Conservation (phyloP, 2,888 invertebrate genomes). For the Atrina japonica region DNA sequence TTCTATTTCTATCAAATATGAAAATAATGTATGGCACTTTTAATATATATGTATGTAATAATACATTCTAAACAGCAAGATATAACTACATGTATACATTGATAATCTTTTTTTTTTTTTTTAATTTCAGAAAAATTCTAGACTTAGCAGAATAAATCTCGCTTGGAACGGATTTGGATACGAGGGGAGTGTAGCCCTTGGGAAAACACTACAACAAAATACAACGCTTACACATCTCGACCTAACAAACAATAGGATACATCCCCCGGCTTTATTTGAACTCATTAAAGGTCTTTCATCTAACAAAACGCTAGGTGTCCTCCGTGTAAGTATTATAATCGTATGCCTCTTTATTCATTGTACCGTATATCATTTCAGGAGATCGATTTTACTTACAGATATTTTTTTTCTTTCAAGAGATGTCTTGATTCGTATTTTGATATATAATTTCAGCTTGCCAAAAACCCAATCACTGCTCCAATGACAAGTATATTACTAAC, state of each 20-base stretch:
- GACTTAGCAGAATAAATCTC: conserved; percentile 59
- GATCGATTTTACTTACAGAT: no score
- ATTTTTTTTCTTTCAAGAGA: no score
- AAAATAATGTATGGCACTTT: no score
- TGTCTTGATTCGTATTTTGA: no score
- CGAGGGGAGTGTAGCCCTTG: conserved; percentile 72
- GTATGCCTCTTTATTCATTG: no score
- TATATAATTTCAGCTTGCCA: conserved; percentile 65
- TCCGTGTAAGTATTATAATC: conserved; percentile 63
- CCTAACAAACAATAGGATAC: conserved; percentile 71
- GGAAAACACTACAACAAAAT: conserved; percentile 64
- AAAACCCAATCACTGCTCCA: conserved; percentile 74
- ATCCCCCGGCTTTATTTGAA: conserved; percentile 71
- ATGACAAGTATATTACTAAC: conserved; percentile 69
- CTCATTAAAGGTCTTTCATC: conserved; percentile 66
- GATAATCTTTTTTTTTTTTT: no score
- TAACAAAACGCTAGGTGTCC: conserved; percentile 64
- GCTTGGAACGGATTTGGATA: conserved; percentile 78
- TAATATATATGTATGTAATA: no score
- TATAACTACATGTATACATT: no score
- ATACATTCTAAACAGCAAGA: no score
- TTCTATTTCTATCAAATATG: no score
- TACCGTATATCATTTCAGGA: no score
- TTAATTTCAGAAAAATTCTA: conserved; percentile 54
- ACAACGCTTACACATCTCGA: conserved; percentile 65